Percentiles rank a stretch among this genome's conserved stretches.
Evolutionary conservation across 1,140 invertebrate genomes (phyloP).

Genomic region (Antheraea pernyi): DNA sequence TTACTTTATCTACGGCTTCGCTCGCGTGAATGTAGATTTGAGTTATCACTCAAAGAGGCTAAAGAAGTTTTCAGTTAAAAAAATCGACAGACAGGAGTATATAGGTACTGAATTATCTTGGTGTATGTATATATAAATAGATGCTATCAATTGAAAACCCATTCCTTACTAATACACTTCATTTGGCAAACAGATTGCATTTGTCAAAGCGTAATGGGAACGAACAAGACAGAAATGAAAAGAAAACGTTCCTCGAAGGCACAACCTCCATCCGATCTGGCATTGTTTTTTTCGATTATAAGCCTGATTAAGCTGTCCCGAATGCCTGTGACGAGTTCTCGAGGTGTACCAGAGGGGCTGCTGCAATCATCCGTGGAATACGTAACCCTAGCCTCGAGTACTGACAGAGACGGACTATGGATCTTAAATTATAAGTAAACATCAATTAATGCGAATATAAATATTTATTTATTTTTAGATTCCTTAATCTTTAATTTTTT

Average conservation of each 20-base stretch:
- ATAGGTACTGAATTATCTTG: too few relatives aligned
- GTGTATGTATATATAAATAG: too few relatives aligned
- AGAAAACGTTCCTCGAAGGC: slow-evolving; percentile 35
- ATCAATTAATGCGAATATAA: neutral
- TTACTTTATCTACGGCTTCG: too few relatives aligned
- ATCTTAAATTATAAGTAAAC: neutral
- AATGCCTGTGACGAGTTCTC: slow-evolving; percentile 38
- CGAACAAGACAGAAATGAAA: neutral
- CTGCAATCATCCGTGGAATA: slow-evolving; percentile 63
- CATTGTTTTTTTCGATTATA: slow-evolving; percentile 66
- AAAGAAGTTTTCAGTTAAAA: too few relatives aligned
- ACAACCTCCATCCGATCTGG: slow-evolving; percentile 23
- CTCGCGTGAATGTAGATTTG: too few relatives aligned
- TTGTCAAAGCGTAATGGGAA: neutral
- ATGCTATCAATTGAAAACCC: neutral
- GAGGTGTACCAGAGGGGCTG: slow-evolving; percentile 40
- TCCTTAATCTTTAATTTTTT: too few relatives aligned
- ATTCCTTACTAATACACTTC: neutral
- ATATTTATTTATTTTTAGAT: neutral
- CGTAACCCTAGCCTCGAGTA: slow-evolving; percentile 23
- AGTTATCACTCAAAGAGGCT: too few relatives aligned
- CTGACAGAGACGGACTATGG: neutral
- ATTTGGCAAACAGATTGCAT: slow-evolving; percentile 27
- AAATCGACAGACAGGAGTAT: too few relatives aligned
- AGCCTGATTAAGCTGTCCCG: slow-evolving; percentile 58